Evolutionary conservation across 2,113 vertebrate species (phyloP), one percentile per base, ranked within the genome.

Genomic region (Eulemur macaco): DNA sequence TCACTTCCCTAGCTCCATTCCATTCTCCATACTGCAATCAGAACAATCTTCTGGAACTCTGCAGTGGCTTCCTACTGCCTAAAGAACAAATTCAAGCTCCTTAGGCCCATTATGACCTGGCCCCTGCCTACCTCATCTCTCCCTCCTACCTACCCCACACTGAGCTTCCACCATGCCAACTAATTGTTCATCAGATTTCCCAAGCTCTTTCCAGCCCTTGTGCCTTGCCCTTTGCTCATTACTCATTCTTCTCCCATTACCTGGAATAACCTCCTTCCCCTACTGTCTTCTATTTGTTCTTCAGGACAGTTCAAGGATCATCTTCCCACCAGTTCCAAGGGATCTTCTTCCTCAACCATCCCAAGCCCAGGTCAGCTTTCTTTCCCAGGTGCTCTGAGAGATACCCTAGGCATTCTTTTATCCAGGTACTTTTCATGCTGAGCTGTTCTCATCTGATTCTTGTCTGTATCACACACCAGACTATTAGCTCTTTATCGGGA

Each of bases 401-500:
- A 25, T 13, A 74, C 31, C n/a, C 37, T 14, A 39, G 42, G 42
- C 34, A 63, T 50, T 27, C 29, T 14, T 83, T 50, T 29, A 83
- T 63, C 50, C 63, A 63, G 50, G 63, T 27, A 66, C 45, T 84
- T 80, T 73, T 88, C 86, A 73, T 68, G 8, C 47, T 12, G 50
- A 90, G 34, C 31, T 89, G 71, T 27, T 93, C 83, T 71, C 63
- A 63, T 69, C 60, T 78, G 93, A 69, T 82, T 78, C 78, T 89
- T 93, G n/a, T 95, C 86, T 89, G 6, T 58, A 52, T 37, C 63
- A 89, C 81, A 92, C 71, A 60, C n/a, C 27, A 39, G 82, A 17
- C 88, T 64, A 83, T 68, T 27, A 91, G 88, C 68, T 80, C 50
- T 94, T 91, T 95, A 93, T 97, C 96, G 86, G 83, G 54, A 93